Evolutionary conservation across 2,888 invertebrate genomes (phyloP), one percentile per base, ranked within the genome.

Genomic region (Leptopilina myrica): DNA sequence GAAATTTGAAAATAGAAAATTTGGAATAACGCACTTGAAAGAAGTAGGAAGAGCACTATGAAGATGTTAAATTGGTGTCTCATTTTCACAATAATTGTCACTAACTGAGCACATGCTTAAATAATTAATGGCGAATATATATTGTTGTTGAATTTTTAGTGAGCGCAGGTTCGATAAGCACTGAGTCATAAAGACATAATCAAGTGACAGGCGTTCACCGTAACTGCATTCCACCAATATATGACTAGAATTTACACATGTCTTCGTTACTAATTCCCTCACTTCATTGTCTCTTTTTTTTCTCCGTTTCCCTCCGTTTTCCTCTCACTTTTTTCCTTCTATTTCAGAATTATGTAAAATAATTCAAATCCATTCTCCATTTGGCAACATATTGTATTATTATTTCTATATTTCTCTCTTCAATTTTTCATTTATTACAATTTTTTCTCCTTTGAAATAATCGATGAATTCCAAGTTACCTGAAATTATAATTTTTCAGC

Each of bases 91-190:
- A 6, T 49, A 15, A 6, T 49, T 56, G 26, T 69, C 26, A 53
- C 26, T 56, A 14, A 69, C 26, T 49, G 49, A 49, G n/a, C 69
- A 69, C 53, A 69, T 53, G 53, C 49, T 69, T 56, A 14, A 69
- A 14, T 53, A 69, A 46, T 67, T 49, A 20, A 12, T 67, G 15
- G 43, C 6, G 46, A 9, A 33, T 33, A 33, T 33, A 33, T 49
- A 46, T 46, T 46, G 14, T 56, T 12, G 12, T 56, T 9, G 69
- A 14, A 14, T 26, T 26, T 69, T 56, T 33, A 69, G 53, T 69
- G 53, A 69, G 12, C 69, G 59, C 49, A 67, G 26, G 14, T 33
- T 53, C 26, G 53, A 69, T 69, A 69, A 69, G 33, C 49, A 69
- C 14, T 69, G 69, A 69, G 26, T 69, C 69, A 14, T 15, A 59